phyloP scores from a whole-genome alignment of 53 echinoderm and acorn worm species.

The Glandiceps talaboti region DNA sequence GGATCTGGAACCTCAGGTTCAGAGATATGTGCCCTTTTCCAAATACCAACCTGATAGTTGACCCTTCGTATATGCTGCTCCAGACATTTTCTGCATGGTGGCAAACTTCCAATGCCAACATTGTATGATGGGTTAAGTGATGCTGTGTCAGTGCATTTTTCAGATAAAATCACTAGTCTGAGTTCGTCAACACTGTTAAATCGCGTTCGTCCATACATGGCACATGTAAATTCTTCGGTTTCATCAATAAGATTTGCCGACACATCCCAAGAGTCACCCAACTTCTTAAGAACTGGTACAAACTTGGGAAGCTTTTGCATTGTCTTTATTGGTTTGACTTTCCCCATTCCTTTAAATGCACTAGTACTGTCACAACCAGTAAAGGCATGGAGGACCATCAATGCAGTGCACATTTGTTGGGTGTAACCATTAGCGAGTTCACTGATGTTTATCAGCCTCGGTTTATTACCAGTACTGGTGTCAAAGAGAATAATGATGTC shows the following conservation, averaged over 20 bases:
- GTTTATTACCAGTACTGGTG: constrained; percentile 1
- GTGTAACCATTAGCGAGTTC: background rate
- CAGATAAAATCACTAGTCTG: constrained; percentile 4
- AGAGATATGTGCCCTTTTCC: constrained; percentile 25
- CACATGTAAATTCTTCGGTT: constrained; percentile 26
- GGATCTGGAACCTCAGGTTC: constrained; percentile 15
- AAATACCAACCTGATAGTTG: constrained; percentile 38
- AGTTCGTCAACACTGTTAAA: constrained; percentile 16
- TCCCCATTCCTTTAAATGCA: background rate
- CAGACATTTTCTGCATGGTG: constrained; percentile 14
- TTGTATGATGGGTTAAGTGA: constrained; percentile 1
- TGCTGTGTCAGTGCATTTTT: constrained; percentile 13
- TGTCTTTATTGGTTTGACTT: constrained; percentile 4
- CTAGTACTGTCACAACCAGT: background rate
- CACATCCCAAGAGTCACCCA: constrained; percentile 2
- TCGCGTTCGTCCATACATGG: constrained; percentile 21
- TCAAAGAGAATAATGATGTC: background rate
- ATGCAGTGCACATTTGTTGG: background rate
- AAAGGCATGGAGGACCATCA: constrained; percentile 3
- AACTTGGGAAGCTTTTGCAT: background rate
- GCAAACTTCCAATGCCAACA: constrained; percentile 16
- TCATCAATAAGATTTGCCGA: constrained; percentile 15
- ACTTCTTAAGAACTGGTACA: background rate
- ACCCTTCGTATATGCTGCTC: constrained; percentile 26
- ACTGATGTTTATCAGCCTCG: constrained; percentile 1